A percentile compares a stretch with the other conserved stretches of the same genome.
These are phyloP conservation scores for Chrysemys picta DNA, from an alignment of 2,113 vertebrate species.

Conservation along the genomic window DNA sequence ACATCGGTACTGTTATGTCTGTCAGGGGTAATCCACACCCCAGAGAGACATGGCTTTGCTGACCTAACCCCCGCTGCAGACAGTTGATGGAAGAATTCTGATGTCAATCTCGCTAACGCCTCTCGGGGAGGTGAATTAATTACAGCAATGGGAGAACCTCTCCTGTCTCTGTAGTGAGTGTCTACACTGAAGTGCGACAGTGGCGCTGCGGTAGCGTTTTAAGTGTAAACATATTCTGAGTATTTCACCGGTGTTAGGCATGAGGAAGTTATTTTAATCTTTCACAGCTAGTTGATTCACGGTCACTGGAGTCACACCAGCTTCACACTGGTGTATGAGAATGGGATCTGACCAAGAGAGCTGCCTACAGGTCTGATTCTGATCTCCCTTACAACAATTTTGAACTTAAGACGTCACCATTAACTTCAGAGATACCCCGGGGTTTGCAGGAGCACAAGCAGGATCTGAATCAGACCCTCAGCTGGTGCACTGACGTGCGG, in stretches of 20 bases:
- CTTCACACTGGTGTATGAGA: neutral
- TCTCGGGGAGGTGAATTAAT: neutral
- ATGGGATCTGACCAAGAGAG: neutral
- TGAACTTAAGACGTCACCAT: neutral
- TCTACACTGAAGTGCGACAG: neutral
- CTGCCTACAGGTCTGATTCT: neutral
- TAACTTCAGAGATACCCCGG: neutral
- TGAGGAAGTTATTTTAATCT: neutral
- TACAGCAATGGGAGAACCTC: neutral
- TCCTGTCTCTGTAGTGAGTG: neutral
- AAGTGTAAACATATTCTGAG: neutral
- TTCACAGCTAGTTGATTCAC: neutral
- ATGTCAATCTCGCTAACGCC: neutral
- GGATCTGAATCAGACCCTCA: neutral
- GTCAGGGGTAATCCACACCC: neutral
- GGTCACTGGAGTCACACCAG: neutral
- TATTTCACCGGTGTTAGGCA: accelerated
- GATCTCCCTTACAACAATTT: neutral
- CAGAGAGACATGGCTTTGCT: neutral
- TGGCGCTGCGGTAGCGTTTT: neutral
- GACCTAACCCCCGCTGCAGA: neutral
- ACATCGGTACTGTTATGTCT: neutral
- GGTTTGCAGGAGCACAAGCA: neutral
- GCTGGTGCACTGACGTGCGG: neutral
- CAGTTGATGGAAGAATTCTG: neutral